These are phyloP conservation scores for Orientallactaga sibirica DNA, from an alignment of 2,797 vertebrate species.

Conservation along the genomic window DNA sequence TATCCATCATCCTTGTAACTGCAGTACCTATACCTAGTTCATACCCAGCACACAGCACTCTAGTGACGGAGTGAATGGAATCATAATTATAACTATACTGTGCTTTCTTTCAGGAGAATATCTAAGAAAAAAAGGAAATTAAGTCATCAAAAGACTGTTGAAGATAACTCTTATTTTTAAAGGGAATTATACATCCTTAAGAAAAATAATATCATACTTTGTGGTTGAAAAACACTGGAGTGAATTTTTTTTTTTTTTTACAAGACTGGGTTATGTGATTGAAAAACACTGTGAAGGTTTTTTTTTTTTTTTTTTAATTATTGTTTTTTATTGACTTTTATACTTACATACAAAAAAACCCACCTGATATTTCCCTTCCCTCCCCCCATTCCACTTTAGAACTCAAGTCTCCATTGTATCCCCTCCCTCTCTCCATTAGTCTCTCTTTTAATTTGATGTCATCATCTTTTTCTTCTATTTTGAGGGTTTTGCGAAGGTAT, in stretches of 20 bases:
- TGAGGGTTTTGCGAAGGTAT: too few species aligned
- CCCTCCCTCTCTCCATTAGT: too few species aligned
- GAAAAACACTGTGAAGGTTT: slow-evolving; percentile 65
- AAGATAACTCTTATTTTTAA: slow-evolving; percentile 56
- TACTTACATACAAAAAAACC: too few species aligned
- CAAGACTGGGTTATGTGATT: background rate
- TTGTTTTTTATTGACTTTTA: too few species aligned
- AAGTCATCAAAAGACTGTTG: slow-evolving; percentile 71
- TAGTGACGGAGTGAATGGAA: background rate
- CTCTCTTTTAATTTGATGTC: too few species aligned
- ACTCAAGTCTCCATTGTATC: too few species aligned
- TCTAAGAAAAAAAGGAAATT: slow-evolving; percentile 84
- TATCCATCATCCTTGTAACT: background rate
- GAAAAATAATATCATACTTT: slow-evolving; percentile 49
- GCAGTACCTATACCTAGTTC: background rate
- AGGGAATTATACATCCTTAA: slow-evolving; percentile 41
- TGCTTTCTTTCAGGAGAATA: slow-evolving; percentile 82
- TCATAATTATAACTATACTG: slow-evolving; percentile 41
- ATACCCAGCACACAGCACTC: background rate
- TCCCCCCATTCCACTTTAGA: too few species aligned
- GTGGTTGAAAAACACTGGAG: slow-evolving; percentile 45
- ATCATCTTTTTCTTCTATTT: too few species aligned
- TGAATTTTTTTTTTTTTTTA: slow-evolving; percentile 5
- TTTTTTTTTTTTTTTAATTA: too few species aligned
- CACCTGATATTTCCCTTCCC: too few species aligned